Evolutionary conservation across 1,140 invertebrate genomes (phyloP).

Genomic region (Lepidostoma basale): DNA sequence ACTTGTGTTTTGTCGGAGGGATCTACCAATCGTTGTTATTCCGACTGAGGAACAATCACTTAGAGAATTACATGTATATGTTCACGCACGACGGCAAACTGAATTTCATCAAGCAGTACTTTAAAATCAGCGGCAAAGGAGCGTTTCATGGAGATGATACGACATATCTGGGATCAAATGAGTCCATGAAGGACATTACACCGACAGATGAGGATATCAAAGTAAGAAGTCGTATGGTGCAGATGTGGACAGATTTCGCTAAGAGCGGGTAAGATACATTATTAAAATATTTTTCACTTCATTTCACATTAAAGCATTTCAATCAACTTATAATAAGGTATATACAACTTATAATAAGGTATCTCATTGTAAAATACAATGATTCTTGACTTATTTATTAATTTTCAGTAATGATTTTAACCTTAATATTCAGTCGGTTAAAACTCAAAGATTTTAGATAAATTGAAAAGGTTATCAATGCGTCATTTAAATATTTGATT

Average conservation of each 20-base stretch:
- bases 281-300: too few species aligned
- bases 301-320: too few species aligned
- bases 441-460: too few species aligned
- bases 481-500: too few species aligned
- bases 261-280: constrained; percentile 54
- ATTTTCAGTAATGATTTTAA: too few species aligned
- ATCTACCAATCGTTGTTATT: constrained; percentile 47
- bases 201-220: constrained; percentile 50
- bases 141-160: constrained; percentile 56
- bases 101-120: constrained; percentile 53
- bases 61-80: constrained; percentile 53
- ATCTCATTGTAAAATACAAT: too few species aligned
- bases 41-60: constrained; percentile 30
- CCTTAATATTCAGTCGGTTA: too few species aligned
- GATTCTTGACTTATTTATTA: too few species aligned
- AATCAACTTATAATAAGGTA: too few species aligned
- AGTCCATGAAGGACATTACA: constrained; percentile 41
- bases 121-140: constrained; percentile 50
- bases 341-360: too few species aligned
- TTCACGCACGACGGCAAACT: constrained; percentile 54
- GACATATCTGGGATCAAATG: constrained; percentile 51
- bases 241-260: constrained; percentile 61
- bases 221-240: constrained; percentile 52
- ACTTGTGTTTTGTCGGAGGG: constrained; percentile 54
- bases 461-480: too few species aligned